phyloP scores from a whole-genome alignment of 1,140 invertebrate genomes.

The Anagrus nilaparvatae region DNA sequence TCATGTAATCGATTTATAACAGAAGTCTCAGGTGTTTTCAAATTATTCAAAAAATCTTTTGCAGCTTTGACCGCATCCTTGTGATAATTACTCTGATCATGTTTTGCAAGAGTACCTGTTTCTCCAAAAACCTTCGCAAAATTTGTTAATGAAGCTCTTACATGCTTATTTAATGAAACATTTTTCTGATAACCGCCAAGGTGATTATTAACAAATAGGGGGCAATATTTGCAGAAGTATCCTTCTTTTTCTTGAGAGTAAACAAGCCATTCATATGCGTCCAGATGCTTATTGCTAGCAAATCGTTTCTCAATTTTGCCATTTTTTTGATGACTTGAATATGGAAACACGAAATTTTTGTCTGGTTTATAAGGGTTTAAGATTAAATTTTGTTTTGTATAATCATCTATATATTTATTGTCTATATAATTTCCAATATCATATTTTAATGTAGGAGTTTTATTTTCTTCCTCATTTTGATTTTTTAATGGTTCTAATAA shows the following conservation, averaged over 20 bases:
- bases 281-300: neutral
- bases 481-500: neutral
- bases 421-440: neutral
- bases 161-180: slow-evolving; percentile 13
- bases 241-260: slow-evolving; percentile 1
- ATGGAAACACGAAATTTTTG: neutral
- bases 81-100: neutral
- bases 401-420: neutral
- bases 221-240: slow-evolving; percentile 21
- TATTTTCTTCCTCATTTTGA: neutral
- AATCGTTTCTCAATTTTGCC: neutral
- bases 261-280: neutral
- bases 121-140: slow-evolving; percentile 20
- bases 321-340: neutral
- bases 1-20: slow-evolving; percentile 9
- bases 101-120: slow-evolving; percentile 10
- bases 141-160: slow-evolving; percentile 15
- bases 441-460: neutral
- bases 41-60: slow-evolving; percentile 2
- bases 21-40: slow-evolving; percentile 10
- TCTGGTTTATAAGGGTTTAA: neutral
- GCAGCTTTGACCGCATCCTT: neutral
- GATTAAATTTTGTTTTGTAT: neutral
- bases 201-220: slow-evolving; percentile 13
- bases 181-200: slow-evolving; percentile 16